phyloP scores from a whole-genome alignment of 2,797 vertebrate genomes.

The Acipenser oxyrinchus region DNA sequence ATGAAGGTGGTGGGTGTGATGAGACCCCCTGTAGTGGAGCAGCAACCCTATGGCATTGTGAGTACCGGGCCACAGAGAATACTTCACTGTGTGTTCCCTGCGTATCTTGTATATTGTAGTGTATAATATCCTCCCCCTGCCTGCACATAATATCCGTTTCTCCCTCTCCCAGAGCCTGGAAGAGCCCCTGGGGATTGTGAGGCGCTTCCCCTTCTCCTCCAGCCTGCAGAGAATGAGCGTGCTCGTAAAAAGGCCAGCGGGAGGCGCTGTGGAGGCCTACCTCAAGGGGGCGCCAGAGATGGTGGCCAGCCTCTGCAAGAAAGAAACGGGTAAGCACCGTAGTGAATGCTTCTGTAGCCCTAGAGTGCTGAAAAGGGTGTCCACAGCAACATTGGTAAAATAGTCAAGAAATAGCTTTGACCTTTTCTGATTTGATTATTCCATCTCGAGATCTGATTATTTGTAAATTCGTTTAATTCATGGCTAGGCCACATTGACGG shows the following conservation, averaged over 20 bases:
- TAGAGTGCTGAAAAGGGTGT: background rate
- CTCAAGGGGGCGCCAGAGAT: conserved; percentile 88
- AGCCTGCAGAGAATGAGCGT: conserved; percentile 84
- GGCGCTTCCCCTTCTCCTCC: conserved; percentile 85
- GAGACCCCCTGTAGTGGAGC: conserved; percentile 53
- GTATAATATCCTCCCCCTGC: background rate
- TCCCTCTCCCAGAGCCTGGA: conserved; percentile 41
- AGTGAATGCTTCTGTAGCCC: background rate
- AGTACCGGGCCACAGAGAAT: conserved; percentile 25
- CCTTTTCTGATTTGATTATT: background rate
- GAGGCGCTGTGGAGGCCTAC: conserved; percentile 48
- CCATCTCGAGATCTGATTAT: too few species aligned
- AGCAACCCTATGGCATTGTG: conserved; percentile 47
- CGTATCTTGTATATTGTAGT: background rate
- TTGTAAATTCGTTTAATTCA: too few species aligned
- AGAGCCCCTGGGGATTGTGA: conserved; percentile 58
- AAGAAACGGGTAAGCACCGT: conserved; percentile 58
- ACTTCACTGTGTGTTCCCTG: background rate
- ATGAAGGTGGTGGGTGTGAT: conserved; percentile 70
- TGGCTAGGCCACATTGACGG: too few species aligned
- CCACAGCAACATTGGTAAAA: accelerated
- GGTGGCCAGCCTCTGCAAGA: conserved; percentile 77
- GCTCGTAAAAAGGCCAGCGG: conserved; percentile 50
- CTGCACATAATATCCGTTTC: background rate
- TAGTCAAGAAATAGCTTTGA: background rate